Base-by-base conservation (phyloP, 2,888 invertebrate species). In the Altica lythri region DNA sequence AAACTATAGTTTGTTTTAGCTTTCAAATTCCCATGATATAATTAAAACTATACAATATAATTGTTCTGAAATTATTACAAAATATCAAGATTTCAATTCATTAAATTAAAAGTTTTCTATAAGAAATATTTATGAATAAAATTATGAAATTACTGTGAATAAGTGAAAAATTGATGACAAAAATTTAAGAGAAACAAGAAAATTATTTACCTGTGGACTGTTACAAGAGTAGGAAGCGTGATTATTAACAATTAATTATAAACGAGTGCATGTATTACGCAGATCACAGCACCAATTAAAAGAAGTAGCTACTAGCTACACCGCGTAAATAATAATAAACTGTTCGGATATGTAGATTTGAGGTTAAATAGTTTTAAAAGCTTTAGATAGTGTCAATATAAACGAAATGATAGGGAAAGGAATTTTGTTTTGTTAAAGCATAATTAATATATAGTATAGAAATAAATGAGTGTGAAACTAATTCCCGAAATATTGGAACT, bases 231-330 rank as follows among this genome's bases (percentile, higher is more conserved):
- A 27, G 3, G 25, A 27, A 27, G 54, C 54, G 49, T 54, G 54
- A 49, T 54, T 49, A 54, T 54, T 38, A 49, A 45, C 54, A 49
- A 54, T 54, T 49, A 54, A 54, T 54, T 54, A 54, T 49, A 16
- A 10, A 27, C 38, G 43, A 32, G 32, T 37, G 32, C 30, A 49
- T 9, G 9, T 30, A 54, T 54, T 54, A 54, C 49, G 49, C 53
- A 54, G 49, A 32, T n/a, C 49, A 32, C 25, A 42, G 38, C 50
- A 50, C 54, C 49, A 54, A 54, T 54, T 54, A 54, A 54, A 54
- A 22, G 13, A 17, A 49, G 49, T 49, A n/a, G n/a, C n/a, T n/a
- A n/a, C n/a, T n/a, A n/a, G n/a, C n/a, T n/a, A 54, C 54, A 54
- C 48, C 38, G 32, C 40, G 54, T 54, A 54, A 54, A 49, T 49